These are phyloP conservation scores for Microtus agrestis DNA, from an alignment of 2,797 vertebrate genomes.

Conservation along the genomic window DNA sequence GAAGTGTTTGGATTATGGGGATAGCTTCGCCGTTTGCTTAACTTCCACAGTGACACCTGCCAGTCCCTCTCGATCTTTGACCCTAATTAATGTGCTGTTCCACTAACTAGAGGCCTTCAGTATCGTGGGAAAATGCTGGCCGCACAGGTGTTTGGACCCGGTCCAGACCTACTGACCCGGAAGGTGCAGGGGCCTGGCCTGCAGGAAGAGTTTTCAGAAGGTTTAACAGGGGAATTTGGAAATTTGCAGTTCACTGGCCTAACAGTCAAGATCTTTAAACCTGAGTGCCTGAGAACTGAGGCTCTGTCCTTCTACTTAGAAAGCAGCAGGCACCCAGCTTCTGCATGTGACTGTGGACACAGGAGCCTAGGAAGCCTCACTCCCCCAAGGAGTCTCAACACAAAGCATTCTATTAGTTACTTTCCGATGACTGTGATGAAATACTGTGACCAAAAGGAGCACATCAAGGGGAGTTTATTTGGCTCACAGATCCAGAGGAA, in stretches of 20 bases:
- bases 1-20: background rate
- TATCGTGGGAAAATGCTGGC: background rate
- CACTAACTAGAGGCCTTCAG: background rate
- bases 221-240: background rate
- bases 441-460: background rate
- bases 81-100: background rate
- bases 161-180: background rate
- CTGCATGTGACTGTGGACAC: accelerated
- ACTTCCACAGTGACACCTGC: background rate
- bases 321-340: background rate
- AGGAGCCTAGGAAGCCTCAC: background rate
- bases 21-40: background rate
- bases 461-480: background rate
- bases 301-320: accelerated
- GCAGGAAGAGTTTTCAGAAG: background rate
- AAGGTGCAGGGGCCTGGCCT: background rate
- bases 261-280: background rate
- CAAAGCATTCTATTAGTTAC: background rate
- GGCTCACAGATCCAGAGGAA: background rate
- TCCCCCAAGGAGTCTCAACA: background rate
- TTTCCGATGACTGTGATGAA: background rate
- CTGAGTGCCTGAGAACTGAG: background rate
- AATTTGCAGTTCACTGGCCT: background rate
- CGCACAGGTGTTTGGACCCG: background rate
- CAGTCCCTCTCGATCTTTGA: background rate